Evolutionary conservation across 2,888 invertebrate genomes (phyloP), one percentile per base, ranked within the genome.

Genomic region (Dicranocentrus wangi): DNA sequence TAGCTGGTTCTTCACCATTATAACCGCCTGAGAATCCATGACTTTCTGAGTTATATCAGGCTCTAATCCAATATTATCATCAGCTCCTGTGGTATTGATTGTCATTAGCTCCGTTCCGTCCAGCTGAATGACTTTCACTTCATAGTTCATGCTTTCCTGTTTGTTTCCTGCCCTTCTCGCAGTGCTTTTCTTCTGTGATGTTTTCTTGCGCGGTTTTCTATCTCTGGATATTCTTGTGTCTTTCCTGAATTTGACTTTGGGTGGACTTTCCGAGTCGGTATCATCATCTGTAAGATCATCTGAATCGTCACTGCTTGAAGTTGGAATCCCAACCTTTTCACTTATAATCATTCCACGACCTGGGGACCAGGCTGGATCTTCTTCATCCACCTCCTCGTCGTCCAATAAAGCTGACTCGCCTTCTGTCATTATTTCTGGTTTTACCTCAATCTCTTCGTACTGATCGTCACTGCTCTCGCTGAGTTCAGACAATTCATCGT

Each of bases 341-440:
- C 61, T 73, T 8, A 79, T 63, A 58, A 58, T 39, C 17, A 68
- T 42, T 10, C 79, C 73, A 13, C 79, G n/a, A 2, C 55, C 72
- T 13, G 82, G 79, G 17, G 76, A 76, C 79, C 82, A 80, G 15
- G 66, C 82, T 2, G 80, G 82, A 71, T 82, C 82, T 43, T 78
- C 73, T 21, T 71, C 80, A n/a, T 79, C 79, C 21, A 76, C 27
- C 19, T 65, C 71, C 2, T 66, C 70, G 7, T 71, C 70, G 32
- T 53, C 70, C 10, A 53, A n/a, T 25, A 55, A 0, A 2, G 32
- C 61, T 1, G 61, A 3, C 25, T 72, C 72, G 1, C 58, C 72
- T 39, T 61, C 77, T 28, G 53, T 5, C 15, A 53, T 39, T 13
- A 78, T 47, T n/a, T 72, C 72, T 0, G 77, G 72, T 25, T 78